Base-by-base conservation (phyloP, 2,888 invertebrate species). In the Calephelis perditalis region DNA sequence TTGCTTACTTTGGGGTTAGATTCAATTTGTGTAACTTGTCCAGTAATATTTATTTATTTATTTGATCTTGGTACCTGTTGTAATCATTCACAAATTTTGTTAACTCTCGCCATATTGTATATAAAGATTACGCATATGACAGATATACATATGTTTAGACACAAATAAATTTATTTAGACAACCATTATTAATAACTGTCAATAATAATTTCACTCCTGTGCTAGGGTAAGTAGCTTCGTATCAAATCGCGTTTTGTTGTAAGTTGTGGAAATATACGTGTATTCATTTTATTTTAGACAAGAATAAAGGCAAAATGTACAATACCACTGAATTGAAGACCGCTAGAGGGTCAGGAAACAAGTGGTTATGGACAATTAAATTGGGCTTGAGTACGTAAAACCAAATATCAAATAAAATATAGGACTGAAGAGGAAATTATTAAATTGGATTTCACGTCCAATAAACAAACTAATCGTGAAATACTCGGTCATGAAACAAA, bases 361-460 rank as follows among this genome's bases (percentile, higher is more conserved):
- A 99, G 99, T 91, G 99, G 99, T 36, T 99, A 98, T 87, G 99
- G 99, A 5, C 98, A 98, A 83, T 92, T 98, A 66, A 99, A 99
- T 84, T 95, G 98, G 94, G 98, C 99, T 5, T 93, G 96, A 72
- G 95, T 99, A 12, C 93, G 95, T 52, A 96, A 96, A 75, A 94
- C 93, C 72, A 97, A 97, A 84, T 96, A 97, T 73, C 96, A 96
- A 75, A 93, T 95, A 40, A 96, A 96, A 73, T 98, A 97, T 82
- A 95, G 96, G 67, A 95, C 96, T 43, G 98, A 99, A 75, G 98
- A 97, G 69, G 96, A 98, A 76, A 92, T 97, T 56, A 94, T 95
- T 52, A 95, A 96, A 77, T 92, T 97, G 69, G 98, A 98, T 73
- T 95, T 96, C 0, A 92, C 94, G 36, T 92, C 94, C 26, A 96